Conservation (phyloP, 1,140 invertebrate species). For the Euwallacea fornicatus region DNA sequence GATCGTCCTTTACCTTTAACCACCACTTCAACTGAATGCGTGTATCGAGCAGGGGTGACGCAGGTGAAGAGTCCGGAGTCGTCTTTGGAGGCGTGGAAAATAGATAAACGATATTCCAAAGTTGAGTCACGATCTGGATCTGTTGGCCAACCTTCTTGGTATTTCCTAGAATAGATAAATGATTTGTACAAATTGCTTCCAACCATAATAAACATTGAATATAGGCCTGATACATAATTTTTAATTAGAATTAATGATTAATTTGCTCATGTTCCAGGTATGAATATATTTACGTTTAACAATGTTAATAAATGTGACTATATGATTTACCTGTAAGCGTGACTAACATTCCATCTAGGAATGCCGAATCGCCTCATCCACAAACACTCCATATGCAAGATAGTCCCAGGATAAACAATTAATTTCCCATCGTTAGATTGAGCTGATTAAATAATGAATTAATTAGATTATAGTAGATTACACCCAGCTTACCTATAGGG, state of each 20-base stretch:
- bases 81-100: constrained; percentile 74
- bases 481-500: constrained; percentile 59
- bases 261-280: neutral
- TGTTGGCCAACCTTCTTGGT: constrained; percentile 80
- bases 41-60: constrained; percentile 76
- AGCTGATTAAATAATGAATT: constrained; percentile 51
- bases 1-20: constrained; percentile 61
- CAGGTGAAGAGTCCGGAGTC: constrained; percentile 82
- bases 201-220: neutral
- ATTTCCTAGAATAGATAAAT: constrained; percentile 55
- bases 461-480: neutral
- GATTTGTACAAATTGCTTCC: neutral
- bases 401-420: constrained; percentile 81
- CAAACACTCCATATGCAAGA: constrained; percentile 83
- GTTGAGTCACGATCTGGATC: constrained; percentile 76
- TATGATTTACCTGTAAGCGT: constrained; percentile 61
- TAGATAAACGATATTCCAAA: constrained; percentile 79
- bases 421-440: constrained; percentile 84
- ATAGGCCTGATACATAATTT: neutral
- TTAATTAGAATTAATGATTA: neutral
- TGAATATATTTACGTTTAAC: neutral
- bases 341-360: constrained; percentile 80
- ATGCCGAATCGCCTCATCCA: constrained; percentile 82
- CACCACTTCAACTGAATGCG: constrained; percentile 76
- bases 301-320: neutral